Evolutionary conservation across 2,113 vertebrate genomes (phyloP).

Genomic region (Aptenodytes patagonicus): DNA sequence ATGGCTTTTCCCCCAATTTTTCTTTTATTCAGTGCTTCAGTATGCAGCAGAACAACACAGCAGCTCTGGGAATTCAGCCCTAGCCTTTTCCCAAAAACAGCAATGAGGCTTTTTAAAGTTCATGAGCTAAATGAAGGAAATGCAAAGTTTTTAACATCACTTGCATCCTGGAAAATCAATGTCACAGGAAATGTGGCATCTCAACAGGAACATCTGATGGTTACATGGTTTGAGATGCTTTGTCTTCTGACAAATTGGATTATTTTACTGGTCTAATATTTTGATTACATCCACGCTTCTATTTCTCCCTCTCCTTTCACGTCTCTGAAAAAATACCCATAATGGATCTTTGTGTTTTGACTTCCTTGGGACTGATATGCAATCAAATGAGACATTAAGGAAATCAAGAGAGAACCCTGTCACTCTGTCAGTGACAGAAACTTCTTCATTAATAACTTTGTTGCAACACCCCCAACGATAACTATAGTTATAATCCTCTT

Average conservation of each 20-base stretch:
- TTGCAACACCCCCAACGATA: neutral
- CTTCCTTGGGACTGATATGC: neutral
- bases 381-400: neutral
- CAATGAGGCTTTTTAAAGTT: neutral
- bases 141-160: neutral
- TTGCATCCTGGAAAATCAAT: neutral
- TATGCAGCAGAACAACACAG: neutral
- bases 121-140: neutral
- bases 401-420: neutral
- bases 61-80: neutral
- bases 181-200: neutral
- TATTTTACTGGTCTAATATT: neutral
- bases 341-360: neutral
- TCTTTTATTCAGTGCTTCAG: neutral
- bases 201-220: neutral
- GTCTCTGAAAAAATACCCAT: neutral
- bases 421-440: neutral
- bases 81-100: neutral
- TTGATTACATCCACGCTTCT: neutral
- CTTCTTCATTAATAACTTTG: neutral
- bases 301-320: neutral
- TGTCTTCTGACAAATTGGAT: neutral
- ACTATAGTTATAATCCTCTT: neutral
- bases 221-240: neutral
- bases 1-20: neutral